phyloP scores from a whole-genome alignment of 2,113 vertebrate species.

The Alaudala cheleensis region DNA sequence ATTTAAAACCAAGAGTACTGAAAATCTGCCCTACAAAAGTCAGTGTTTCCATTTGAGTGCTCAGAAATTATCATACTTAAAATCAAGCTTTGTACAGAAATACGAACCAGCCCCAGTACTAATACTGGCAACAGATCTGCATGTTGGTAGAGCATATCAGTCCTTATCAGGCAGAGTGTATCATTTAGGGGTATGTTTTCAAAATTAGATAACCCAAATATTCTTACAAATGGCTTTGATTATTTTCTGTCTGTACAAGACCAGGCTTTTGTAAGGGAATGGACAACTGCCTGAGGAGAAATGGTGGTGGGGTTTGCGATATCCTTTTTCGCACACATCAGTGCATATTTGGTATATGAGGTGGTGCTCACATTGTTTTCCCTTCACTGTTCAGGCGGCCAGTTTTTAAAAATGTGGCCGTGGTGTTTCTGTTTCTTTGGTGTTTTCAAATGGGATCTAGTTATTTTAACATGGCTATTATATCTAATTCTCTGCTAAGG shows the following conservation, averaged over 20 bases:
- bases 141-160: background rate
- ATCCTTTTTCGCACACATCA: conserved; percentile 51
- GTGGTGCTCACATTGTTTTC: conserved; percentile 48
- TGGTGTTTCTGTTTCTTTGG: conserved; percentile 56
- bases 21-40: conserved; percentile 1
- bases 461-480: conserved; percentile 17
- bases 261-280: background rate
- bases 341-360: conserved; percentile 64
- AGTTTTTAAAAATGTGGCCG: conserved; percentile 33
- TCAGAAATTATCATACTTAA: background rate
- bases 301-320: background rate
- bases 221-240: conserved; percentile 47
- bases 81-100: background rate
- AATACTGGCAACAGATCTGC: background rate
- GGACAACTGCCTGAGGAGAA: conserved; percentile 51
- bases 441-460: conserved; percentile 26
- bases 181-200: background rate
- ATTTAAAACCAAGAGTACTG: background rate
- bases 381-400: conserved; percentile 21
- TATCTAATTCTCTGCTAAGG: conserved; percentile 15
- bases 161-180: background rate
- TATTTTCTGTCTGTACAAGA: conserved; percentile 13
- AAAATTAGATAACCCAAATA: conserved; percentile 24
- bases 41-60: conserved; percentile 12
- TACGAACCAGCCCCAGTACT: background rate